Base-by-base conservation (phyloP, 2,113 vertebrate genomes). In the Oriolus oriolus region DNA sequence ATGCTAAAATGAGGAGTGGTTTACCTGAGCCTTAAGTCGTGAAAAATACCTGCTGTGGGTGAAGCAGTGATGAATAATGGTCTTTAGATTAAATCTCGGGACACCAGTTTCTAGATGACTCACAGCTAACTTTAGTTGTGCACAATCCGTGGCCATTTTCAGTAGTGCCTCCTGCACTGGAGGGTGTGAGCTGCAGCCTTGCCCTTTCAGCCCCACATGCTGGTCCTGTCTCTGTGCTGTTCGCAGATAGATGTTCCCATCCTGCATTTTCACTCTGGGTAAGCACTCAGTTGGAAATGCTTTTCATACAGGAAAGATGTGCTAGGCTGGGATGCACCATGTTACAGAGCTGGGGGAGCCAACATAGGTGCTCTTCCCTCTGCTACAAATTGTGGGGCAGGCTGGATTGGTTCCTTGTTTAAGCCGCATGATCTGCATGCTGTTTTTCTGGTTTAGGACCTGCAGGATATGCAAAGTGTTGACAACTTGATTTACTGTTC, bases 391-490 rank as follows among this genome's bases (percentile, higher is more conserved):
- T 35, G 26, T 0, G 2, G 27, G 27, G 47, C 37, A 74, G 35
- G 37, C 35, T 65, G 54, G 39, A 50, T 90, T 31, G 17, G 54
- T 74, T 77, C 35, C 56, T 77, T 74, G 42, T 45, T 50, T 63
- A 54, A 87, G 24, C 64, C 9, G 11, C 15, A 2, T 39, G 26
- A 47, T 54, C 50, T 86, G 23, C 35, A 15, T 65, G 37, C 45
- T 89, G 41, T 23, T 83, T 82, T 85, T 85, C 89, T 90, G 63
- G 59, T 94, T 93, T 85, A 76, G 74, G 63, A 65, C 63, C 50
- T 52, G 33, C 42, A 65, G 93, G 78, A 35, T 73, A 61, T 61
- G 28, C n/a, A 65, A 49, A 91, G 52, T 84, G 69, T 86, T 87
- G 83, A 61, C 65, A 54, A 11, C 66, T 66, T 66, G 57, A 77